Percentiles rank a stretch among this genome's conserved stretches.
phyloP scores from a whole-genome alignment of 2,113 vertebrate species.

The Callorhinus ursinus region DNA sequence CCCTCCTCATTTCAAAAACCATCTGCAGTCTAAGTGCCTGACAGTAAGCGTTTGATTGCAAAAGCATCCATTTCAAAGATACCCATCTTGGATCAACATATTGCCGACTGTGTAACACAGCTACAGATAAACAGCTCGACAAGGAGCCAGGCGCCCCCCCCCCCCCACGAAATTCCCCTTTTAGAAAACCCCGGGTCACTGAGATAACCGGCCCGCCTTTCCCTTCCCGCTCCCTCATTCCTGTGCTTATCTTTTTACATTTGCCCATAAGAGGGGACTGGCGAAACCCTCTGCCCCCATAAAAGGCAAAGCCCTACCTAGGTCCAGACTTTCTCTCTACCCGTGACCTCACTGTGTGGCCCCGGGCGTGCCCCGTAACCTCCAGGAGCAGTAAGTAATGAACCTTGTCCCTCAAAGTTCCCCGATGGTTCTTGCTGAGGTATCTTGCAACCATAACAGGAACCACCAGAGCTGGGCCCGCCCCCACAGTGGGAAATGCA shows the following conservation, averaged over 20 bases:
- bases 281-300: not conserved
- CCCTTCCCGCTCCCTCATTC: not conserved
- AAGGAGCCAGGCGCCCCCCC: not conserved
- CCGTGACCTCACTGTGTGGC: rapidly evolving
- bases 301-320: not conserved
- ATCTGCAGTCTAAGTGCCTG: not conserved
- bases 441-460: not conserved
- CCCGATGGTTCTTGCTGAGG: not conserved
- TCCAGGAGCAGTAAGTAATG: not conserved
- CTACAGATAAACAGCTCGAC: not conserved
- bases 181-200: not conserved
- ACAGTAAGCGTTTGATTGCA: not conserved
- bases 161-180: not conserved
- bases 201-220: not conserved
- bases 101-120: not conserved
- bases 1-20: not conserved
- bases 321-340: not conserved
- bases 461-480: not conserved
- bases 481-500: not conserved
- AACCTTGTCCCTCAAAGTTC: not conserved
- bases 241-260: not conserved
- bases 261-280: not conserved
- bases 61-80: not conserved
- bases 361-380: not conserved
- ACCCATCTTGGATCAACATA: not conserved